A percentile compares a stretch with the other conserved stretches of the same genome.
Evolutionary conservation across 2,113 vertebrate genomes (phyloP).

Genomic region (Anguilla japonica): DNA sequence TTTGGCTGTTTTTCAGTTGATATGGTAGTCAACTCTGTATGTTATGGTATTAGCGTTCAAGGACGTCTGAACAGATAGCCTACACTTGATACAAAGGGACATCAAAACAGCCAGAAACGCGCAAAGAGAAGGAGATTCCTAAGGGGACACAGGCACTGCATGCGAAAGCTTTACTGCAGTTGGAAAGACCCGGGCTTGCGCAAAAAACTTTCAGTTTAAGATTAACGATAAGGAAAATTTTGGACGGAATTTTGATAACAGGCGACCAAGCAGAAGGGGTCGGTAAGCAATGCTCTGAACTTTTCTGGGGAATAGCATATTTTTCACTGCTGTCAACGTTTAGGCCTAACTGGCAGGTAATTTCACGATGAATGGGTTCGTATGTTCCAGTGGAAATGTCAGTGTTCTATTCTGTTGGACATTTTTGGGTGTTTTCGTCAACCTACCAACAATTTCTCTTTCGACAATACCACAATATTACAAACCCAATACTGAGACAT

Average conservation of each 20-base stretch:
- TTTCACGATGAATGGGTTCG: not conserved
- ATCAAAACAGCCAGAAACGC: constrained; percentile 10
- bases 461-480: constrained; percentile 29
- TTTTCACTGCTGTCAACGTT: not conserved
- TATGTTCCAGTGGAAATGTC: not conserved
- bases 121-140: not conserved
- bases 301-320: not conserved
- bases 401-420: constrained; percentile 34
- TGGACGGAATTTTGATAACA: constrained; percentile 5
- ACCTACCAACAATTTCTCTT: constrained; percentile 7
- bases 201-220: not conserved
- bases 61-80: constrained; percentile 53
- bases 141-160: not conserved
- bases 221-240: not conserved
- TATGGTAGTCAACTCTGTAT: constrained; percentile 28
- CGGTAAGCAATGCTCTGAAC: not conserved
- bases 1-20: constrained; percentile 33
- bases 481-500: not conserved
- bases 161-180: not conserved
- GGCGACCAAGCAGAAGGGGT: not conserved
- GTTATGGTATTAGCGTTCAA: constrained; percentile 54
- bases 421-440: constrained; percentile 17
- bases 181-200: not conserved
- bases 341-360: not conserved
- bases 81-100: constrained; percentile 34